Evolutionary conservation across 2,888 invertebrate genomes (phyloP), one percentile per base, ranked within the genome.

Genomic region (Trachelus tabidus): DNA sequence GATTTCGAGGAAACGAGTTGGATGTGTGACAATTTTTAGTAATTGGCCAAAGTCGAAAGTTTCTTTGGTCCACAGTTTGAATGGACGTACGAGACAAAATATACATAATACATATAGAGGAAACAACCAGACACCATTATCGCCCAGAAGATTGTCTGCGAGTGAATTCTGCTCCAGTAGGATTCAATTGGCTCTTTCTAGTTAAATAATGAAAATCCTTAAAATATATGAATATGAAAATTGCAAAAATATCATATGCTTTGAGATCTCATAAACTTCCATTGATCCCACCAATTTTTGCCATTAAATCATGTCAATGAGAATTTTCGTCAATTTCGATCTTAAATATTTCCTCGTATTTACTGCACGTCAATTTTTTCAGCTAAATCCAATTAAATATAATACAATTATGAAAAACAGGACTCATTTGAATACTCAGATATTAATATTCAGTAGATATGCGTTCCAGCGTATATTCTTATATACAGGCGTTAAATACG

Each of bases 11-110:
- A 23, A 31, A 33, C 69, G 56, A 37, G 37, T 23, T 56, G 68
- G 35, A 78, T 75, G 73, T 68, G 76, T 75, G 79, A 75, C 76
- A 76, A 76, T 71, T 79, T 71, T 68, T 76, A 73, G 75, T 79
- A 76, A 68, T 75, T 76, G 76, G 71, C 23, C 33, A 76, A 76
- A 79, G 75, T 69, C 73, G 71, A 69, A 69, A 33, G 34, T 69
- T 34, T 15, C 37, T n/a, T 74, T 69, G 9, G 37, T 23, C 37
- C 30, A 37, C 31, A 11, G 35, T 40, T 73, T 56, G 69, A n/a
- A 37, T 35, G 33, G 9, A 56, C 73, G 34, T 71, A 69, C 15
- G 74, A 74, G 0, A 35, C 15, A 23, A 56, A 9, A 56, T 56
- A 56, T 23, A 23, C 23, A 2, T 23, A 23, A 23, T 6, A 23